These are phyloP conservation scores for Camponotus floridanus DNA, from an alignment of 1,140 invertebrate genomes.

Conservation along the genomic window DNA sequence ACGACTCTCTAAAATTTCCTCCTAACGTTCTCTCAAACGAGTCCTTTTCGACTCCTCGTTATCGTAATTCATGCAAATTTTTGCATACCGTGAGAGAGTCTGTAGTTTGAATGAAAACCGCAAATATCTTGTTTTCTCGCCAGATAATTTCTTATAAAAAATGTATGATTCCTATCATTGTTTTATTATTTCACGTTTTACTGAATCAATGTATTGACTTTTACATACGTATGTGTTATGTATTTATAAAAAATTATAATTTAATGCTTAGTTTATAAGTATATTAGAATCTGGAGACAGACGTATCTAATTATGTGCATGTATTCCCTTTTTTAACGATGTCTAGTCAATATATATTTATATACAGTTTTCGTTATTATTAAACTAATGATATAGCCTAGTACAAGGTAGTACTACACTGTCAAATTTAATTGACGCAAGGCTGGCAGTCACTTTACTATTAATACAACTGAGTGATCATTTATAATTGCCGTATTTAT, in stretches of 20 bases:
- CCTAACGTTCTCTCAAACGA: conserved; percentile 54
- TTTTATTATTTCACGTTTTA: not conserved
- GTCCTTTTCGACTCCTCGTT: conserved; percentile 54
- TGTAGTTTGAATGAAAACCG: not conserved
- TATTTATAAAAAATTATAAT: not conserved
- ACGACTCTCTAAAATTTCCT: conserved; percentile 33
- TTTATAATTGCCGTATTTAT: conserved; percentile 37
- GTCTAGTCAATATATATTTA: not conserved
- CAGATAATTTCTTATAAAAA: not conserved
- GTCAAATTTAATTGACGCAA: conserved; percentile 12
- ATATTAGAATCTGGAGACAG: no score
- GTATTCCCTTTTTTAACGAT: not conserved
- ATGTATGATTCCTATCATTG: not conserved
- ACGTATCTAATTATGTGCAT: not conserved
- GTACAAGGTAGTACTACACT: conserved; percentile 23
- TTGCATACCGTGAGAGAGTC: conserved; percentile 22
- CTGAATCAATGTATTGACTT: not conserved
- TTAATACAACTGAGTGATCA: conserved; percentile 4
- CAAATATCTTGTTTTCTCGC: conserved; percentile 6
- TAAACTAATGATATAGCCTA: not conserved
- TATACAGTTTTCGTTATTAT: not conserved
- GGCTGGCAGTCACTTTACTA: conserved; percentile 30
- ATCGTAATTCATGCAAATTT: conserved; percentile 71
- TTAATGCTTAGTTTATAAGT: not conserved
- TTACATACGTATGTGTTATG: not conserved